Conservation (phyloP, 2,113 vertebrate genomes). For the Nicator chloris region DNA sequence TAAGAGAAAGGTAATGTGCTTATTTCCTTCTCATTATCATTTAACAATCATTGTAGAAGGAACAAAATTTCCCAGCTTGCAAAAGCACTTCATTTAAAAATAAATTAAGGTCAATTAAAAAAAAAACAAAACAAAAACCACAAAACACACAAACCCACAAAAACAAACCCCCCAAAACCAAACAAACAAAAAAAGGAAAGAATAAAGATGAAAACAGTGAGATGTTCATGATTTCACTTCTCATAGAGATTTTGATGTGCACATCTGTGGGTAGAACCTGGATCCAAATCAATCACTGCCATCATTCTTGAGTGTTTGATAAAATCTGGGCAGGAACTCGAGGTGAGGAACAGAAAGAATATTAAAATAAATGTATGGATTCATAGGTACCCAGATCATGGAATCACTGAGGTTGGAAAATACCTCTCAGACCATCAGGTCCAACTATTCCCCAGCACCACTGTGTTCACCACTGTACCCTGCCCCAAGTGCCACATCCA, state of each 20-base stretch:
- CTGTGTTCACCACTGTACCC: fast-evolving
- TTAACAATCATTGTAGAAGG: too few relatives aligned
- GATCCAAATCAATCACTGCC: neutral
- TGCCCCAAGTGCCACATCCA: neutral
- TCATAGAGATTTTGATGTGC: neutral
- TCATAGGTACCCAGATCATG: neutral
- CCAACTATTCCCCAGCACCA: neutral
- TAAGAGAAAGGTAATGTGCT: neutral
- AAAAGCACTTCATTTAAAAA: neutral
- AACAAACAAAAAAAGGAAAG: too few relatives aligned
- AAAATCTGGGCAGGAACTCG: neutral
- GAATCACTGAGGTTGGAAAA: neutral
- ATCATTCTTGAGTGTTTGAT: neutral
- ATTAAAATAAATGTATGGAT: neutral
- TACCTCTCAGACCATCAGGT: fast-evolving
- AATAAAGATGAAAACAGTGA: neutral
- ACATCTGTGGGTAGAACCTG: neutral
- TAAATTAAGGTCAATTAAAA: neutral
- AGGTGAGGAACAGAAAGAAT: neutral
- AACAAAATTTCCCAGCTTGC: too few relatives aligned
- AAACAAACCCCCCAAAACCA: too few relatives aligned
- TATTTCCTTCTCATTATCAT: neutral
- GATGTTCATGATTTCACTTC: neutral
- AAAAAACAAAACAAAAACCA: neutral
- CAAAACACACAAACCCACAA: too few relatives aligned